These are phyloP conservation scores for Epinephelus awoara DNA, from an alignment of 2,797 vertebrate genomes.

Conservation along the genomic window DNA sequence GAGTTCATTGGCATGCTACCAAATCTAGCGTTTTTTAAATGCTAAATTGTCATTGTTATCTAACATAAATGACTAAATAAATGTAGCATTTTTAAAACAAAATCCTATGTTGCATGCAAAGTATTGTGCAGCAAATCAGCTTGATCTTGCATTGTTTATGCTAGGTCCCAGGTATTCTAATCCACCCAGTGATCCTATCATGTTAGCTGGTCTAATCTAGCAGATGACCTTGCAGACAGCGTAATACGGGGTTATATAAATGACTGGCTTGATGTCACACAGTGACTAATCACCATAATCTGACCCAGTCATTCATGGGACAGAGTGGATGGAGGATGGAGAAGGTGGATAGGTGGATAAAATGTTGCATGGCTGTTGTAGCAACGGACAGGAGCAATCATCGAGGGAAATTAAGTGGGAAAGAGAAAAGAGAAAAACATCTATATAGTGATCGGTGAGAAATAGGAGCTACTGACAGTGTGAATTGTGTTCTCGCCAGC, in stretches of 20 bases:
- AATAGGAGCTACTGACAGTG: not conserved
- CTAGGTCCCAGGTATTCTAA: slow-evolving; percentile 66
- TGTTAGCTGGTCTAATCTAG: slow-evolving; percentile 70
- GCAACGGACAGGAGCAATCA: not conserved
- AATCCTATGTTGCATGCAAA: not conserved
- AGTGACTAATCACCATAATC: slow-evolving; percentile 77
- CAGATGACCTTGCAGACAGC: slow-evolving; percentile 72
- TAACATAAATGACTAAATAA: not conserved
- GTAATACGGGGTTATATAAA: slow-evolving; percentile 73
- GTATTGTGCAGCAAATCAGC: slow-evolving; percentile 20
- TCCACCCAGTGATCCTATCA: slow-evolving; percentile 75
- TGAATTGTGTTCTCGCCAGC: slow-evolving; percentile 30
- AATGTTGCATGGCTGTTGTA: slow-evolving; percentile 1
- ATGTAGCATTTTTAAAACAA: not conserved
- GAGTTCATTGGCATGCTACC: too few species aligned
- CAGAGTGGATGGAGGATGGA: slow-evolving; percentile 24
- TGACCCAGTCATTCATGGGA: slow-evolving; percentile 60
- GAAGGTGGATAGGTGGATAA: slow-evolving; percentile 2
- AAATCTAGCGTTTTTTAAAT: not conserved
- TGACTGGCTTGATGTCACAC: slow-evolving; percentile 70
- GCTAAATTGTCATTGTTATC: not conserved
- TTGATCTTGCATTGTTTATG: slow-evolving; percentile 65
- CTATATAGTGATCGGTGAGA: not conserved
- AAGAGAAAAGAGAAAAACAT: not conserved
- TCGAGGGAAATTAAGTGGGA: not conserved